These are phyloP conservation scores for Drosophila kepulauana DNA, from an alignment of 1,140 invertebrate species.

Conservation along the genomic window DNA sequence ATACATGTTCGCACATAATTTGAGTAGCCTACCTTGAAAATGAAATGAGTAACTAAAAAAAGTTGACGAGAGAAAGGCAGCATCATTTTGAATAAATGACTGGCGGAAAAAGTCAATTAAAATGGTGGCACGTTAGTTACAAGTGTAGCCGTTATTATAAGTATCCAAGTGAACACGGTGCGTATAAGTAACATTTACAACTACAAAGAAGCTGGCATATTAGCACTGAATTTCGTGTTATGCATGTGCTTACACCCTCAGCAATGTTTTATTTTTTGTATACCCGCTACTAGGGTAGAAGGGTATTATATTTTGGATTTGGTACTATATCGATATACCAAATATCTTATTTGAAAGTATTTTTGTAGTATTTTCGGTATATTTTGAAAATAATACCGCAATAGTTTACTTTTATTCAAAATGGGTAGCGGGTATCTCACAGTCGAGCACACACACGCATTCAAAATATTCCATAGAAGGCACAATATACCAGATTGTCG, in stretches of 20 bases:
- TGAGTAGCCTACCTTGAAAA: not conserved
- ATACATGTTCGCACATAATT: too few relatives aligned
- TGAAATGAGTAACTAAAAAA: not conserved
- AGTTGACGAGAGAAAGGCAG: slow-evolving; percentile 1
- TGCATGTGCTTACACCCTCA: slow-evolving; percentile 22
- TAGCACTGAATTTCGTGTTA: slow-evolving; percentile 37
- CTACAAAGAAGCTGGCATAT: slow-evolving; percentile 25
- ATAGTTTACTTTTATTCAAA: too few relatives aligned
- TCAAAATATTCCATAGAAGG: too few relatives aligned
- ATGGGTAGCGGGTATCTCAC: too few relatives aligned
- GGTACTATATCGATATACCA: too few relatives aligned
- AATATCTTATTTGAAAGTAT: too few relatives aligned
- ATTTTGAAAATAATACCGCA: too few relatives aligned
- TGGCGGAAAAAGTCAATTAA: slow-evolving; percentile 59
- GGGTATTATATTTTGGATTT: slow-evolving; percentile 37
- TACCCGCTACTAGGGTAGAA: too few relatives aligned
- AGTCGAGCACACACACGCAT: too few relatives aligned
- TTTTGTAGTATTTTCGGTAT: too few relatives aligned
- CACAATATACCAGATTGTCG: too few relatives aligned
- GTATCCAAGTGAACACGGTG: slow-evolving; percentile 41
- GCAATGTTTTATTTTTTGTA: slow-evolving; percentile 46
- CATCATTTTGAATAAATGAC: not conserved
- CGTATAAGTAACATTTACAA: slow-evolving; percentile 56
- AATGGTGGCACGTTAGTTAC: slow-evolving; percentile 47
- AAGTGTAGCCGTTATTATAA: slow-evolving; percentile 60